Base-by-base conservation (phyloP, 2,888 invertebrate genomes). In the Elgonia sp. region DNA sequence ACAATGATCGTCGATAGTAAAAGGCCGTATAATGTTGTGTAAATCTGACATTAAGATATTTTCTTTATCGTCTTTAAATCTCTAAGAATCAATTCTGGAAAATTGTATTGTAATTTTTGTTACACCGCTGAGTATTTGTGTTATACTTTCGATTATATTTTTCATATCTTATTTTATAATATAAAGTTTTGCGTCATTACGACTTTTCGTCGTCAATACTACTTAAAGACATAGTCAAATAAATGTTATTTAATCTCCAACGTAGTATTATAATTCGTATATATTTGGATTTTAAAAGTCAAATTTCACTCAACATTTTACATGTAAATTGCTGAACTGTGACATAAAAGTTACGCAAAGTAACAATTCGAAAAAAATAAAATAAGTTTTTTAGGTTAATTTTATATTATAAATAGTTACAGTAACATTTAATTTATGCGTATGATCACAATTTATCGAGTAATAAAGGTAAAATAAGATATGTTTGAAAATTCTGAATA, bases 1-100 rank as follows among this genome's bases (percentile, higher is more conserved):
- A 81, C 76, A 70, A 57, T 76, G 53, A 75, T 62, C 39, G 72
- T 37, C 65, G 75, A 69, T 86, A 62, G 81, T 85, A 86, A 86
- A 86, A 81, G 70, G 79, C 63, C n/a, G 63, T 62, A 39, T 77
- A 65, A 72, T 57, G 72, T 79, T 77, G 84, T 70, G 84, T n/a
- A 72, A 84, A 77, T 63, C 53, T 63, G 37, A 70, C 57, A 85
- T 69, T 67, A 50, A 75, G 21, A 63, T 67, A 72, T 60, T 81
- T 75, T 81, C 70, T 86, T 76, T 63, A 76, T 57, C 20, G 46
- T 20, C 29, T 76, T 70, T 70, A 50, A 69, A 29, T 57, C 46
- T 60, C 4, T 50, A 39, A 18, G 21, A 80, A 62, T 60, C 60
- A 46, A 37, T 62, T 60, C 69, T 57, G 42, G 67, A 67, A 79